phyloP scores from a whole-genome alignment of 2,797 vertebrate genomes.

The Periophthalmus magnuspinnatus region DNA sequence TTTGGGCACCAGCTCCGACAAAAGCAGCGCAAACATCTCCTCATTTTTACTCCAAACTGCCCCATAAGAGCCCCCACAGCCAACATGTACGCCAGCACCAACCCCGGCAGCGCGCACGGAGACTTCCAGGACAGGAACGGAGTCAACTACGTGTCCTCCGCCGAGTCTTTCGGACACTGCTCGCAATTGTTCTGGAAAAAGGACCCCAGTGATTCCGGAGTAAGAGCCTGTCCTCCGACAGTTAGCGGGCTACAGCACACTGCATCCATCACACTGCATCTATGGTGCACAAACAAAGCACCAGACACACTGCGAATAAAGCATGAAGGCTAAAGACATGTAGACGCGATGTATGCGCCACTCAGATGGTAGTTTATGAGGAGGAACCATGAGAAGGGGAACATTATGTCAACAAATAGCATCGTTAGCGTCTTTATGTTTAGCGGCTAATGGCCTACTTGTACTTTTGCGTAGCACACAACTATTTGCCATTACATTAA shows the following conservation, averaged over 20 bases:
- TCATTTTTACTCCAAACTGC: constrained; percentile 48
- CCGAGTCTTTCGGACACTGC: constrained; percentile 76
- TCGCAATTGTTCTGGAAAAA: constrained; percentile 79
- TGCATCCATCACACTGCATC: not conserved
- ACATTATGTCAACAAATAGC: constrained; percentile 12
- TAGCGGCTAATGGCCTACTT: constrained; percentile 63
- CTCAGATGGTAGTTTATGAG: not conserved
- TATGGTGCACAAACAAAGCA: not conserved
- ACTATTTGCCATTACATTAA: not conserved
- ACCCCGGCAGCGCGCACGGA: constrained; percentile 70
- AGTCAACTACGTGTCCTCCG: constrained; percentile 74
- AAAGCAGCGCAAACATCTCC: constrained; percentile 50
- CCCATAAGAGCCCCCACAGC: constrained; percentile 39
- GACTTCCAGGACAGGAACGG: constrained; percentile 75
- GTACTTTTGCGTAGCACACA: constrained; percentile 33
- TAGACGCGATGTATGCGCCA: not conserved
- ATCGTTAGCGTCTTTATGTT: constrained; percentile 52
- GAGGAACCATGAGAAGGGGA: not conserved
- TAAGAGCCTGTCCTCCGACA: constrained; percentile 63
- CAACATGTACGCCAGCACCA: constrained; percentile 75
- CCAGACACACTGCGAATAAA: too few species aligned
- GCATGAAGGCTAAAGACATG: not conserved
- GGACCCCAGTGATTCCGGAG: constrained; percentile 77
- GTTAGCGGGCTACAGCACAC: constrained; percentile 31
- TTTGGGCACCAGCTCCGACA: constrained; percentile 74